Percentiles rank a stretch among this genome's conserved stretches.
Evolutionary conservation across 2,797 vertebrate species (phyloP).

Genomic region (Sarcophilus harrisii): DNA sequence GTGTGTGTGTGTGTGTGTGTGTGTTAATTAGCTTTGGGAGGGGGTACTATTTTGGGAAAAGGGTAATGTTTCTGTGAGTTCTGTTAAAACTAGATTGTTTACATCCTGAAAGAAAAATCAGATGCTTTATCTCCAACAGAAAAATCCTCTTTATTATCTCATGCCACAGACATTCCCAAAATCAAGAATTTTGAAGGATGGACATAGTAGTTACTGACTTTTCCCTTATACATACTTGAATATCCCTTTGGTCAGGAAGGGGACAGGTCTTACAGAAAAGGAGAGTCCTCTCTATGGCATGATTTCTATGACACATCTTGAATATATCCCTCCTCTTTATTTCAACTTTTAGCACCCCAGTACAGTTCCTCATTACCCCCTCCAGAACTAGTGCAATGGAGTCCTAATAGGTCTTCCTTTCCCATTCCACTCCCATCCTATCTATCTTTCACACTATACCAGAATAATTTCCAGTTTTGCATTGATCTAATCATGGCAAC

Average conservation of each 20-base stretch:
- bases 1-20: neutral
- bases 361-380: neutral
- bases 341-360: neutral
- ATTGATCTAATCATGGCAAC: neutral
- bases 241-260: neutral
- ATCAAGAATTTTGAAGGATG: neutral
- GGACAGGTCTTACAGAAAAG: neutral
- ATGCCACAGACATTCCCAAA: neutral
- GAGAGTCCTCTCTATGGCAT: neutral
- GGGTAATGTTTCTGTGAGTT: neutral
- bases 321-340: neutral
- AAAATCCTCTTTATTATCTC: neutral
- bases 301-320: neutral
- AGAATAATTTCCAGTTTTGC: neutral
- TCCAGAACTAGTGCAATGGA: neutral
- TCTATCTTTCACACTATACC: neutral
- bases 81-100: neutral
- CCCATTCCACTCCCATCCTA: neutral
- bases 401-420: neutral
- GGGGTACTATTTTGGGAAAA: conserved; percentile 1
- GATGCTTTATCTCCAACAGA: rapidly evolving
- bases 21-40: neutral
- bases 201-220: neutral
- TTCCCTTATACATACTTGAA: neutral
- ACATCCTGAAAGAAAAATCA: neutral